Evolutionary conservation across 2,113 vertebrate genomes (phyloP), one percentile per base, ranked within the genome.

Genomic region (cattle (Bos taurus)): DNA sequence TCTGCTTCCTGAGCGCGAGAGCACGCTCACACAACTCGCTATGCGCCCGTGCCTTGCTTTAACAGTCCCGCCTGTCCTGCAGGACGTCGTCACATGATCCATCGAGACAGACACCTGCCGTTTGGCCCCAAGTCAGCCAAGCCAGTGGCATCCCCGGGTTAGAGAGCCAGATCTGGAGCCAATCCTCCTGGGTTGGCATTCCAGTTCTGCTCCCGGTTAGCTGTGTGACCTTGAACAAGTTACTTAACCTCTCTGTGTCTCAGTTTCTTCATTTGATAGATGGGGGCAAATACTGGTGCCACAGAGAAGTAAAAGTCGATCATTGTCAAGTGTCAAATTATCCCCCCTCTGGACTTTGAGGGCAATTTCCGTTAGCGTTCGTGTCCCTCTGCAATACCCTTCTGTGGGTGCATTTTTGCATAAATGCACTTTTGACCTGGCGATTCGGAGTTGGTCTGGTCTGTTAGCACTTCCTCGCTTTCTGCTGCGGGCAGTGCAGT

Each of bases 11-110:
- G 50, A 25, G 9, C 33, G 0, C 0, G 17, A 33, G 11, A 23
- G 7, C 11, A 11, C 11, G 0, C 5, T 12, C 46, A 19, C 17
- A 7, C 9, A 6, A 2, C 16, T 33, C 16, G 1, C 16, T 2
- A 0, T 6, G 9, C 1, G 30, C 48, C 0, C 1, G 19, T 0
- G 30, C 19, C 23, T 6, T 54, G 14, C 11, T 14, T 13, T 23
- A 52, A 13, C 48, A 1, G 7, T 13, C 30, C 30, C 2, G 6
- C 80, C 48, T n/a, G 6, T 54, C 80, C 30, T 83, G 33, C 10
- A 9, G 81, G 50, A 8, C 12, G 2, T 15, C 4, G 1, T 56
- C 50, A 1, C 6, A 4, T 5, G 33, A 14, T 2, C 81, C 50
- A 0, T 25, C 6, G 1, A 83, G 50, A 23, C 23, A 25, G 33